Evolutionary conservation across 2,888 invertebrate genomes (phyloP).

Genomic region (Actias luna): DNA sequence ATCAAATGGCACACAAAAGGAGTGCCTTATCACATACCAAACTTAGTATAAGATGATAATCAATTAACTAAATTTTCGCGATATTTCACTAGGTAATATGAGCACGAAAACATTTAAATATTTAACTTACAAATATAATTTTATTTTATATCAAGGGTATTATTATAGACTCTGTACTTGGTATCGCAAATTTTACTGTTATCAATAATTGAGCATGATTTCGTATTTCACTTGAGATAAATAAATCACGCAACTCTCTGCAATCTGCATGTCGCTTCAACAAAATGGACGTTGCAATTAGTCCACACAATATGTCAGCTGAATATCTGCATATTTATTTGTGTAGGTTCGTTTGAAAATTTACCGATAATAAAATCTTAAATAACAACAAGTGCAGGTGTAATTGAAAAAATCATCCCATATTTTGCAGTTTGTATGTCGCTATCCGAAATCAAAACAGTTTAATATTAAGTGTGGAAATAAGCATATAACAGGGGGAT

Average conservation of each 20-base stretch:
- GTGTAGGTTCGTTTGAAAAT: conserved; percentile 21
- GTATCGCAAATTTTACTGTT: conserved; percentile 37
- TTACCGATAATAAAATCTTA: conserved; percentile 20
- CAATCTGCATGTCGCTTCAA: conserved; percentile 42
- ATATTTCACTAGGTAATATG: neutral
- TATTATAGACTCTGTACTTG: too few relatives aligned
- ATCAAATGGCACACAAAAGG: too few relatives aligned
- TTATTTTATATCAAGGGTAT: too few relatives aligned
- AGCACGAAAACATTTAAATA: too few relatives aligned
- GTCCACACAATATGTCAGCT: conserved; percentile 46
- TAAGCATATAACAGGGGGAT: conserved; percentile 56
- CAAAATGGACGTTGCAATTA: conserved; percentile 52
- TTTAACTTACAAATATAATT: too few relatives aligned
- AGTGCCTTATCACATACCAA: too few relatives aligned
- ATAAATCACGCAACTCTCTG: conserved; percentile 43
- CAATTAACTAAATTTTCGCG: neutral
- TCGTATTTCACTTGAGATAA: conserved; percentile 16
- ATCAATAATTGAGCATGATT: neutral
- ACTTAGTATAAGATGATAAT: neutral
- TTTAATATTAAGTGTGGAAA: conserved; percentile 66
- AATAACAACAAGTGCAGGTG: conserved; percentile 10
- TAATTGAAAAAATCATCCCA: conserved; percentile 62
- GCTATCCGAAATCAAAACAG: conserved; percentile 74
- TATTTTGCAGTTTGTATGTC: conserved; percentile 53
- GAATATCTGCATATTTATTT: conserved; percentile 57